Percentiles rank a stretch among this genome's conserved stretches.
Conservation (phyloP, 2,797 vertebrate species). For the Lepus oiostolus region DNA sequence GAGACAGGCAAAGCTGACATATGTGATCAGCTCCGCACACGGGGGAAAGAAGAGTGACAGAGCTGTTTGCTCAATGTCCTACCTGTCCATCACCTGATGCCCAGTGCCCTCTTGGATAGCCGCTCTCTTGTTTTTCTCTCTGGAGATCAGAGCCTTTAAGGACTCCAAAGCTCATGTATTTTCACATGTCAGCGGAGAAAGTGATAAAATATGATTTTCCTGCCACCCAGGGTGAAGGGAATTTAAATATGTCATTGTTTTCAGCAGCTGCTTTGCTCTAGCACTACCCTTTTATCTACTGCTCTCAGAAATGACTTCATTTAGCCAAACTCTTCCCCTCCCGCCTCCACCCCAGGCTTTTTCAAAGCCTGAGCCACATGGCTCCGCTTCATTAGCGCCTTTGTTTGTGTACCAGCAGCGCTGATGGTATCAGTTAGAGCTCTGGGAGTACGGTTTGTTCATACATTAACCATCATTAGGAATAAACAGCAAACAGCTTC, state of each 20-base stretch:
- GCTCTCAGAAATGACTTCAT: slow-evolving; percentile 73
- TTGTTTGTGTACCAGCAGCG: slow-evolving; percentile 65
- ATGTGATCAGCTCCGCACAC: background rate
- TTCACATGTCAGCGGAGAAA: slow-evolving; percentile 52
- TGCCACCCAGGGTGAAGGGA: slow-evolving; percentile 46
- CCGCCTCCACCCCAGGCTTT: background rate
- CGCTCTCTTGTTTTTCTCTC: slow-evolving; percentile 44
- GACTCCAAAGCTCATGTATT: background rate
- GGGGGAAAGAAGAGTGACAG: slow-evolving; percentile 40
- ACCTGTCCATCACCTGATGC: slow-evolving; percentile 46
- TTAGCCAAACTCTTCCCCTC: slow-evolving; percentile 46
- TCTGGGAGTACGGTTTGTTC: slow-evolving; percentile 71
- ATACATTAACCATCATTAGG: slow-evolving; percentile 72
- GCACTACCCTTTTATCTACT: slow-evolving; percentile 37
- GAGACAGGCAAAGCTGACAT: slow-evolving; percentile 18
- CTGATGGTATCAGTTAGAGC: slow-evolving; percentile 62
- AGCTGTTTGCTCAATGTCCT: slow-evolving; percentile 28
- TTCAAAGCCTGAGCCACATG: slow-evolving; percentile 57
- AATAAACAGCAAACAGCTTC: slow-evolving; percentile 71
- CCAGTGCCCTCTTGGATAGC: slow-evolving; percentile 31
- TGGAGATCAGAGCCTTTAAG: slow-evolving; percentile 18
- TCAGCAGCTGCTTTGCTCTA: slow-evolving; percentile 42
- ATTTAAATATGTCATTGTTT: slow-evolving; percentile 72
- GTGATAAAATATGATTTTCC: slow-evolving; percentile 64
- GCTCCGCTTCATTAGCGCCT: slow-evolving; percentile 64